Percentiles rank a stretch among this genome's conserved stretches.
Conservation (phyloP, 1,140 invertebrate genomes). For the Myzus persicae region DNA sequence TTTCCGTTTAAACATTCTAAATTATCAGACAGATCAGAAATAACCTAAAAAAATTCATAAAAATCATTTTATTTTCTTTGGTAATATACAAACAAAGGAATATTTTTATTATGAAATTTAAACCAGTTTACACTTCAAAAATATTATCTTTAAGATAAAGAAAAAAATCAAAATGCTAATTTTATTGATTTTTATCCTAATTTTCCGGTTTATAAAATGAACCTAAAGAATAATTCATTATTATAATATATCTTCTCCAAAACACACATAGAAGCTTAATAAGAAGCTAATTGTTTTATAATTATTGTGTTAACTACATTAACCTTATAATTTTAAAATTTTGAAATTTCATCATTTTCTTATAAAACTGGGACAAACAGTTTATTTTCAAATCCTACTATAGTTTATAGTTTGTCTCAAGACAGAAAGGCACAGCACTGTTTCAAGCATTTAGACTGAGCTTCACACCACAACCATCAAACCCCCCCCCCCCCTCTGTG, state of each 20-base stretch:
- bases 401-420: no score
- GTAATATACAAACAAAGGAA: neutral
- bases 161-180: neutral
- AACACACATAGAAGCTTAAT: neutral
- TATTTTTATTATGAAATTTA: neutral
- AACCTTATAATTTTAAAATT: no score
- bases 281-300: neutral
- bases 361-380: no score
- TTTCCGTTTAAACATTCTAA: conserved; percentile 51
- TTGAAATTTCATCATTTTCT: no score
- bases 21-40: conserved; percentile 45
- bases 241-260: neutral
- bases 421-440: no score
- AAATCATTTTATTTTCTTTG: neutral
- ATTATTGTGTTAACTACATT: neutral
- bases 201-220: neutral
- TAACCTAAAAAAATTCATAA: conserved; percentile 24
- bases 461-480: no score
- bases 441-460: no score
- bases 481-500: no score
- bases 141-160: neutral
- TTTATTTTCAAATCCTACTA: no score
- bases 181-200: neutral
- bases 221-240: neutral
- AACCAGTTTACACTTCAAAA: neutral